Conservation (phyloP, 2,888 invertebrate species). For the Melolontha melolontha region DNA sequence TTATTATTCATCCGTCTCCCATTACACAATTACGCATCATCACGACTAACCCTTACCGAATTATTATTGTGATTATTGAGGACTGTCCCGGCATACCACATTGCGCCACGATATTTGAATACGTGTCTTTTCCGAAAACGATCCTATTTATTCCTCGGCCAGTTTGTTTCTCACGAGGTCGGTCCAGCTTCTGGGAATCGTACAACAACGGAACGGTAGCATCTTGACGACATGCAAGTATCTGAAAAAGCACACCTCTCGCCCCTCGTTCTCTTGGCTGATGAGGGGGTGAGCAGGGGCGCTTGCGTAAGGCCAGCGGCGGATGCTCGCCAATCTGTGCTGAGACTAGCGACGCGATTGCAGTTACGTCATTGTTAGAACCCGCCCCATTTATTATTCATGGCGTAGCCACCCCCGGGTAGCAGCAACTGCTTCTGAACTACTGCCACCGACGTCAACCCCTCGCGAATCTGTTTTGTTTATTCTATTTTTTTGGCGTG, state of each 20-base stretch:
- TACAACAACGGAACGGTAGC: not conserved
- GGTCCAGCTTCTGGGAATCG: not conserved
- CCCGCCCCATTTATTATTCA: conserved; percentile 58
- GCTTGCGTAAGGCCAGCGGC: conserved; percentile 44
- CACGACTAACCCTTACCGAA: conserved; percentile 26
- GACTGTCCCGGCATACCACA: conserved; percentile 19
- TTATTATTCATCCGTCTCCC: conserved; percentile 20
- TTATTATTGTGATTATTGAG: conserved; percentile 29
- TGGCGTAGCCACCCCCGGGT: conserved; percentile 47
- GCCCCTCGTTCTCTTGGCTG: not conserved
- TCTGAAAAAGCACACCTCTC: conserved; percentile 16
- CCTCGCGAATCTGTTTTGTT: conserved; percentile 25
- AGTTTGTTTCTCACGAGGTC: conserved; percentile 17
- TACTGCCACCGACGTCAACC: conserved; percentile 26
- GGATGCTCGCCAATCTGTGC: conserved; percentile 56
- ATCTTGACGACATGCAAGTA: conserved; percentile 19
- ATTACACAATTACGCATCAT: conserved; percentile 38
- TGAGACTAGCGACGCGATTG: conserved; percentile 58
- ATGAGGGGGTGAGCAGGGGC: conserved; percentile 37
- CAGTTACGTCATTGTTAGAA: conserved; percentile 66
- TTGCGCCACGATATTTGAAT: conserved; percentile 1
- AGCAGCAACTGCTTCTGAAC: conserved; percentile 28
- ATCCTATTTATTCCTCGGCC: no score
- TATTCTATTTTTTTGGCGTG: conserved; percentile 3
- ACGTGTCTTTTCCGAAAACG: conserved; percentile 10